Percentiles rank a stretch among this genome's conserved stretches.
Conservation (phyloP, 2,113 vertebrate species). For the Sceloporus undulatus region DNA sequence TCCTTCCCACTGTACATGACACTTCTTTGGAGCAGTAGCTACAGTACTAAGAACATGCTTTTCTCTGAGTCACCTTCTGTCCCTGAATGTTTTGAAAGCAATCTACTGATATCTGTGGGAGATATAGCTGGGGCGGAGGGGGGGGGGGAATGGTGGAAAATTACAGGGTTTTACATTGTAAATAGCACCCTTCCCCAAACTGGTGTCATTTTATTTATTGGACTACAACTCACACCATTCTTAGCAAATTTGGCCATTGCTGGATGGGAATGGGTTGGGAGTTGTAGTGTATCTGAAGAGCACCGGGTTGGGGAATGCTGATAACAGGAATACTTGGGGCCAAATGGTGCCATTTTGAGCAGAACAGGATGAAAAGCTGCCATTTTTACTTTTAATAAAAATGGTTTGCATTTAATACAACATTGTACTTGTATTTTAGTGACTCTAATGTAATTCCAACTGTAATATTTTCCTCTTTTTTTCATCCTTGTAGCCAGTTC, state of each 20-base stretch:
- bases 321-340: background rate
- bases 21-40: conserved; percentile 19
- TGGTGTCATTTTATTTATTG: too few species aligned
- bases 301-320: too few species aligned
- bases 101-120: background rate
- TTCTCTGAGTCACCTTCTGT: background rate
- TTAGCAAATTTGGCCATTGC: too few species aligned
- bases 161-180: background rate
- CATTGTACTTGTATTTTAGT: too few species aligned
- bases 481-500: conserved; percentile 82
- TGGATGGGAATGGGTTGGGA: too few species aligned
- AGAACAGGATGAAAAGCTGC: background rate
- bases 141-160: conserved; percentile 4
- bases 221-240: too few species aligned
- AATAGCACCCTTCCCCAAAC: background rate
- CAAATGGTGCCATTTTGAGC: background rate
- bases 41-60: background rate
- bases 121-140: background rate
- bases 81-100: background rate
- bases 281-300: too few species aligned
- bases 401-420: background rate
- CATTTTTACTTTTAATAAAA: background rate
- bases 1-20: background rate
- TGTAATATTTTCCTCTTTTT: background rate
- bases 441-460: background rate